These are phyloP conservation scores for Polylopha cassiicola DNA, from an alignment of 2,888 invertebrate genomes.

Conservation along the genomic window DNA sequence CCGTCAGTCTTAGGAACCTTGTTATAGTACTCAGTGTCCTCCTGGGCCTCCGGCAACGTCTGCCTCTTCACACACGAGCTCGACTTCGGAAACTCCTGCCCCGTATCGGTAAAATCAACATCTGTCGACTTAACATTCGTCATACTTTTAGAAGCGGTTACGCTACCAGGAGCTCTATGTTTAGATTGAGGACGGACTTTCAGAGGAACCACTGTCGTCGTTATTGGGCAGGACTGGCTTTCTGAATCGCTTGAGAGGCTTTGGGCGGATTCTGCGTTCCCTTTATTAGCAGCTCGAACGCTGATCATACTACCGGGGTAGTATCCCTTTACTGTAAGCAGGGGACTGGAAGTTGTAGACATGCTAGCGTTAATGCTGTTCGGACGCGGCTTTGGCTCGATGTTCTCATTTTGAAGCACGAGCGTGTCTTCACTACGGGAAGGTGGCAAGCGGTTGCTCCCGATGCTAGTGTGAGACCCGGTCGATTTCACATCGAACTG, in stretches of 20 bases:
- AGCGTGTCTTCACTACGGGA: conserved; percentile 89
- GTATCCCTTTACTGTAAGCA: conserved; percentile 78
- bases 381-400: conserved; percentile 71
- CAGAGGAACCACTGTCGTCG: conserved; percentile 65
- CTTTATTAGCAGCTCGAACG: conserved; percentile 78
- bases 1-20: conserved; percentile 72
- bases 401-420: conserved; percentile 61
- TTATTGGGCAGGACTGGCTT: conserved; percentile 73
- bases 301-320: conserved; percentile 81
- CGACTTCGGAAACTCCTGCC: conserved; percentile 54
- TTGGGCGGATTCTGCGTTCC: conserved; percentile 80
- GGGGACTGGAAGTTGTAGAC: conserved; percentile 83
- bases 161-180: conserved; percentile 53
- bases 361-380: conserved; percentile 78
- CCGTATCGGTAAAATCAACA: conserved; percentile 63
- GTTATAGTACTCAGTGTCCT: conserved; percentile 68
- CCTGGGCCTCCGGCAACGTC: conserved; percentile 63
- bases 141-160: conserved; percentile 79
- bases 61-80: conserved; percentile 67
- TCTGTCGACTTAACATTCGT: conserved; percentile 77
- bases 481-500: conserved; percentile 65
- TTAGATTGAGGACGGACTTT: conserved; percentile 74
- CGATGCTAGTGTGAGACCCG: conserved; percentile 60
- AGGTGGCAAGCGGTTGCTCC: conserved; percentile 79
- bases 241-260: conserved; percentile 82